phyloP scores from a whole-genome alignment of 2,113 vertebrate species.

The Heteronetta atricapilla region DNA sequence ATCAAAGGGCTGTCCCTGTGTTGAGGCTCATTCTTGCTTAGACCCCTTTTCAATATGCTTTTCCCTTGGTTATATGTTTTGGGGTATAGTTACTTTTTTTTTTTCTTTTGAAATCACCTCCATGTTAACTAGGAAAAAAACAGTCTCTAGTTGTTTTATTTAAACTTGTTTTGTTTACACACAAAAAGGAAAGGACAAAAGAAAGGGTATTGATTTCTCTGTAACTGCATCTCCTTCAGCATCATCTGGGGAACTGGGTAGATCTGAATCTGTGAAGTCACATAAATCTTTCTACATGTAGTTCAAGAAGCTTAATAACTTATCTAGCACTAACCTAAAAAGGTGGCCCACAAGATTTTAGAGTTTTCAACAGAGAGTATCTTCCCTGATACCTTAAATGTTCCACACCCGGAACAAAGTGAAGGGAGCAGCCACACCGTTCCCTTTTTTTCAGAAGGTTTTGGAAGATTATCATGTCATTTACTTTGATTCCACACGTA shows the following conservation, averaged over 20 bases:
- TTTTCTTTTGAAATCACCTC: neutral
- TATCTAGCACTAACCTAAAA: neutral
- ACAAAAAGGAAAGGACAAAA: neutral
- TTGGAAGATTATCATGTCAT: neutral
- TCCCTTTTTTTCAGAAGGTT: neutral
- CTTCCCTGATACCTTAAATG: neutral
- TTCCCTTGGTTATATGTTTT: neutral
- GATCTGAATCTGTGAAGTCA: neutral
- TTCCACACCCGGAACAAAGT: neutral
- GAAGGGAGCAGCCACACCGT: neutral
- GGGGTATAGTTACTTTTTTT: neutral
- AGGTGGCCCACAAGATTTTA: neutral
- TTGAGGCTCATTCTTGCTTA: neutral
- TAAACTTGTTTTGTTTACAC: neutral
- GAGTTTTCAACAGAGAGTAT: neutral
- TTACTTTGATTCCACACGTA: neutral
- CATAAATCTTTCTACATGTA: neutral
- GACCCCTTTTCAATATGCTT: neutral
- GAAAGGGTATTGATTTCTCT: neutral
- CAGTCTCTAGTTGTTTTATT: neutral
- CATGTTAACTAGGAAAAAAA: neutral
- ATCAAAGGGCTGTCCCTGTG: neutral
- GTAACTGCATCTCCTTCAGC: neutral
- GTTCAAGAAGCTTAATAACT: neutral
- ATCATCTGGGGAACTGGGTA: neutral